Evolutionary conservation across 2,888 invertebrate genomes (phyloP), one percentile per base, ranked within the genome.

Genomic region (Ochropleura leucogaster): DNA sequence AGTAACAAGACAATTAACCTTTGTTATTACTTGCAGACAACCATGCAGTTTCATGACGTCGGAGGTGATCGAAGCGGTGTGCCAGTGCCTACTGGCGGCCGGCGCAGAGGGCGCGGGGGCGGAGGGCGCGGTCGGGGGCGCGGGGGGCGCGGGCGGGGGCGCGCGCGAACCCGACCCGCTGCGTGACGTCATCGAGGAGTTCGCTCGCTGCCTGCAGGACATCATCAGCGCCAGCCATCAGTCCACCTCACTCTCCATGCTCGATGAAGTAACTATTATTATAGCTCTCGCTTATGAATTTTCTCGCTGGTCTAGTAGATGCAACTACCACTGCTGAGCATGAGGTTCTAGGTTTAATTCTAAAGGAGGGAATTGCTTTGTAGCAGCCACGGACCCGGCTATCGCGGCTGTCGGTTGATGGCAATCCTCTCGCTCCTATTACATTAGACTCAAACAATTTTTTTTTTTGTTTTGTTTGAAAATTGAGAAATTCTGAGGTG

Each of bases 1-100:
- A 59, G 59, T 9, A 30, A 30, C 10, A 62, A n/a, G 3, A 44
- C 44, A 4, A 0, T 3, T 7, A 62, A 1, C 7, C 14, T 44
- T 14, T 44, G 3, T 44, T 0, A 14, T 44, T 4, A 1, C 12
- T 20, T 14, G 8, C 44, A 62, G 98, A 88, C 97, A 98, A 94
- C 98, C 99, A 16, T 99, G 98, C 95, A 98, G 98, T 90, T 99
- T 99, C 94, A 98, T 99, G 94, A 99, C 99, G 1, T 97, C 98
- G 68, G 99, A 99, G 92, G 99, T 99, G 59, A 98, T 99, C 20
- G 99, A 99, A 93, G 99, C 99, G 68, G 99, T 99, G 16, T 98
- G 99, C 90, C 98, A 99, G 91, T 99, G 99, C 93, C 97, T 99
- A 92, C 96, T 99, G 90, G 99, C 99, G n/a, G 98, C 99, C 90